Percentiles rank a stretch among this genome's conserved stretches.
Conservation (phyloP, 2,888 invertebrate species). For the Macrosoma leucophasiata region DNA sequence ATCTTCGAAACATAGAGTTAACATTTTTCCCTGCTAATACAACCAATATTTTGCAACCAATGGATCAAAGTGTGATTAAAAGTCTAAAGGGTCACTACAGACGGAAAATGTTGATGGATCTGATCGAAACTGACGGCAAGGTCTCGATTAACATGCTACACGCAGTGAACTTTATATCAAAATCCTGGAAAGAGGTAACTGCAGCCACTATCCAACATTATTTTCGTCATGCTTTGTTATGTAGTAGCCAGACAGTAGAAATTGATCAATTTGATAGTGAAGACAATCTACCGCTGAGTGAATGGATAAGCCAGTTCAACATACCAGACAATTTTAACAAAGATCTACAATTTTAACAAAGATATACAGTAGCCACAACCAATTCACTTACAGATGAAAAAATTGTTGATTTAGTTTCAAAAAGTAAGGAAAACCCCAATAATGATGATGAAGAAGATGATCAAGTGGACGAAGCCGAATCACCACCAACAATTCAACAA, state of each 20-base stretch:
- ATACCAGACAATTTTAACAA: conserved; percentile 4
- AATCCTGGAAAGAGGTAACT: conserved; percentile 18
- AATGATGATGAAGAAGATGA: conserved; percentile 19
- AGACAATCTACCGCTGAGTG: conserved; percentile 20
- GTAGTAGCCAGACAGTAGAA: conserved; percentile 9
- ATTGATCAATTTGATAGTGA: conserved; percentile 17
- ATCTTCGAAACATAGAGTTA: conserved; percentile 30
- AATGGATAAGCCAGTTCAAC: conserved; percentile 21
- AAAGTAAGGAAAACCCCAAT: neutral
- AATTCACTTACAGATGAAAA: neutral
- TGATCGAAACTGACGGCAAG: conserved; percentile 28
- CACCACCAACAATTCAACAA: conserved; percentile 20
- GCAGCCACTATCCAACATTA: conserved; percentile 17
- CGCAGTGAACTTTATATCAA: conserved; percentile 19
- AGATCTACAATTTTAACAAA: neutral
- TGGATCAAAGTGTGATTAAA: conserved; percentile 32
- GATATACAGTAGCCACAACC: neutral
- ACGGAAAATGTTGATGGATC: conserved; percentile 28
- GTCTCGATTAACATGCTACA: conserved; percentile 27
- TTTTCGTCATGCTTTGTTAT: conserved; percentile 19
- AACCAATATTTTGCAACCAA: conserved; percentile 32
- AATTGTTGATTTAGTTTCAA: neutral
- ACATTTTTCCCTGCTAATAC: conserved; percentile 35
- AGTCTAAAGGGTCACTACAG: conserved; percentile 29
- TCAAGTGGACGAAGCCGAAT: conserved; percentile 13